Percentiles rank a stretch among this genome's conserved stretches.
Conservation (phyloP, 2,113 vertebrate species). For the Archilochus colubris region DNA sequence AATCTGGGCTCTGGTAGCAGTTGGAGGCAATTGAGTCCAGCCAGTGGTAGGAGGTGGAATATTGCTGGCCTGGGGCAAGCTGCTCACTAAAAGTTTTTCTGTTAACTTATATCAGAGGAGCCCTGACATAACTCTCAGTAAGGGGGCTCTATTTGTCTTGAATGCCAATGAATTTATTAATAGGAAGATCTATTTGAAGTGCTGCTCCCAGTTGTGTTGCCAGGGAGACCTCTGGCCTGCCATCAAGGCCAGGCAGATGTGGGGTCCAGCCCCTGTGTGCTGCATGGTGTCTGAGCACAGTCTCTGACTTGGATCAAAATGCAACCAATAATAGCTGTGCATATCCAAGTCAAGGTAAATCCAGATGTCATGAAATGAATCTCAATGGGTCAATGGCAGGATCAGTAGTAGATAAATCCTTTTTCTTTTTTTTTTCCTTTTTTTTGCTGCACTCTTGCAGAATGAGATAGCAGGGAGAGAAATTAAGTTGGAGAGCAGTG, state of each 20-base stretch:
- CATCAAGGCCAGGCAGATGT: not conserved
- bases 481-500: not conserved
- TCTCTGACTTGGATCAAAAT: not conserved
- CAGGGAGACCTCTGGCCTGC: not conserved
- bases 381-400: not conserved
- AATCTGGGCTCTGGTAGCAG: fast-evolving
- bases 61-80: not conserved
- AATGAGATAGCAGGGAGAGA: not conserved
- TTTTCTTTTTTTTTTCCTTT: not conserved
- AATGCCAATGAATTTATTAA: not conserved
- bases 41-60: not conserved
- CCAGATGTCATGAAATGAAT: not conserved
- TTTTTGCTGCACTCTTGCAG: not conserved
- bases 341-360: not conserved
- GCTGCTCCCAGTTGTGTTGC: not conserved
- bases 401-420: not conserved
- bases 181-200: not conserved
- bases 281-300: not conserved
- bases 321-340: not conserved
- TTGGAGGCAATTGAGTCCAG: fast-evolving
- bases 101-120: not conserved
- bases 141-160: not conserved
- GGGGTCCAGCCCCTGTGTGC: not conserved
- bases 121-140: not conserved
- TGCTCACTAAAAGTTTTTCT: not conserved